Conservation (phyloP, 2,797 vertebrate species). For the Poecilia picta region DNA sequence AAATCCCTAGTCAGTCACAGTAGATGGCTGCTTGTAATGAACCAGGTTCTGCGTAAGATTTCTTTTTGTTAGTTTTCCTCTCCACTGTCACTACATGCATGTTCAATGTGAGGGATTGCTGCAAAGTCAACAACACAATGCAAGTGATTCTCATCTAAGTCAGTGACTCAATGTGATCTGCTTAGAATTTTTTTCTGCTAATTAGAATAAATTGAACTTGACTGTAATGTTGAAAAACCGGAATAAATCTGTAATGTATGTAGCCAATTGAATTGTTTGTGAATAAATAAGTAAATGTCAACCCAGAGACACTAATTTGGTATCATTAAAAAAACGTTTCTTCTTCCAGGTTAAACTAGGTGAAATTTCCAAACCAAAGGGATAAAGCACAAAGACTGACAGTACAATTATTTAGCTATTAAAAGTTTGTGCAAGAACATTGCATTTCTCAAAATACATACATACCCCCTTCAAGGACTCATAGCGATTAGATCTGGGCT, state of each 20-base stretch:
- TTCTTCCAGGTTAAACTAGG: background rate
- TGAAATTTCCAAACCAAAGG: background rate
- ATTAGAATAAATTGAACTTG: background rate
- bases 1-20: background rate
- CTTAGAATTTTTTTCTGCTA: background rate
- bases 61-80: background rate
- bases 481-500: constrained; percentile 88
- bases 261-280: background rate
- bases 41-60: background rate
- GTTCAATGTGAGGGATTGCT: background rate
- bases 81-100: background rate
- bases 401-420: background rate
- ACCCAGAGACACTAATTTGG: background rate
- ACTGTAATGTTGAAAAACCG: background rate
- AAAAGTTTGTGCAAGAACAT: background rate
- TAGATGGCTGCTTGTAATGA: background rate
- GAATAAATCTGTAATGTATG: background rate
- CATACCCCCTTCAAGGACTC: constrained; percentile 95
- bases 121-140: background rate
- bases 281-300: background rate
- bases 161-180: background rate
- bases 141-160: background rate
- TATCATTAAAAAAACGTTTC: background rate
- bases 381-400: background rate
- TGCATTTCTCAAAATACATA: constrained; percentile 1